Conservation (phyloP, 2,888 invertebrate genomes). For the Trichopria drosophilae region DNA sequence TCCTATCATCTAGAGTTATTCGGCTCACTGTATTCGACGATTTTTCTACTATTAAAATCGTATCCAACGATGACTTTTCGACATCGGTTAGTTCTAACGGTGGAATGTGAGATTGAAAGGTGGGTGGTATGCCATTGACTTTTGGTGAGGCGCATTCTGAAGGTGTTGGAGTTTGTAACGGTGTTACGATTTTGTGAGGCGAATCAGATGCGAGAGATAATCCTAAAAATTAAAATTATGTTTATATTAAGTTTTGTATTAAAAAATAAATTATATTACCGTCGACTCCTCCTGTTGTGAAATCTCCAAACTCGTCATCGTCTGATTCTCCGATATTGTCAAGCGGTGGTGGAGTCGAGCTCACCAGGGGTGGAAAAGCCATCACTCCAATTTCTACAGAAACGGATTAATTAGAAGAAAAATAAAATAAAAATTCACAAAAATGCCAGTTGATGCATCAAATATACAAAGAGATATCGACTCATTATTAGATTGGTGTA, state of each 20-base stretch:
- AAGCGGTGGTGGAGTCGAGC: conserved; percentile 69
- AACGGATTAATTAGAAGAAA: too few relatives aligned
- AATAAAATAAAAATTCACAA: too few relatives aligned
- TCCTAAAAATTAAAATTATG: conserved; percentile 38
- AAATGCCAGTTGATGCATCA: too few relatives aligned
- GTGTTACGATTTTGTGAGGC: conserved; percentile 48
- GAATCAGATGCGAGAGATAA: conserved; percentile 54
- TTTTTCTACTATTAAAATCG: conserved; percentile 49
- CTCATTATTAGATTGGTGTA: too few relatives aligned
- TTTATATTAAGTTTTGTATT: too few relatives aligned
- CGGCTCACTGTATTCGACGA: conserved; percentile 45
- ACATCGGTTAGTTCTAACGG: conserved; percentile 11
- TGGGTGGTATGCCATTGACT: conserved; percentile 44
- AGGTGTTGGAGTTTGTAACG: conserved; percentile 46
- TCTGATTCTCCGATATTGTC: conserved; percentile 63
- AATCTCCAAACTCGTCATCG: conserved; percentile 63
- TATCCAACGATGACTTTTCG: conserved; percentile 39
- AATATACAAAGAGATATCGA: too few relatives aligned
- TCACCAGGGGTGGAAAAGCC: conserved; percentile 70
- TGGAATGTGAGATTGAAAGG: conserved; percentile 25
- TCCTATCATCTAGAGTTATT: conserved; percentile 46
- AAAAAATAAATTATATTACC: conserved; percentile 42
- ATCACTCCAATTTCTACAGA: too few relatives aligned
- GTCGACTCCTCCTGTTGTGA: conserved; percentile 53
- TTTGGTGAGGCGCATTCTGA: conserved; percentile 47